Evolutionary conservation across 2,797 vertebrate genomes (phyloP).

Genomic region (Sebastes matsubarae): DNA sequence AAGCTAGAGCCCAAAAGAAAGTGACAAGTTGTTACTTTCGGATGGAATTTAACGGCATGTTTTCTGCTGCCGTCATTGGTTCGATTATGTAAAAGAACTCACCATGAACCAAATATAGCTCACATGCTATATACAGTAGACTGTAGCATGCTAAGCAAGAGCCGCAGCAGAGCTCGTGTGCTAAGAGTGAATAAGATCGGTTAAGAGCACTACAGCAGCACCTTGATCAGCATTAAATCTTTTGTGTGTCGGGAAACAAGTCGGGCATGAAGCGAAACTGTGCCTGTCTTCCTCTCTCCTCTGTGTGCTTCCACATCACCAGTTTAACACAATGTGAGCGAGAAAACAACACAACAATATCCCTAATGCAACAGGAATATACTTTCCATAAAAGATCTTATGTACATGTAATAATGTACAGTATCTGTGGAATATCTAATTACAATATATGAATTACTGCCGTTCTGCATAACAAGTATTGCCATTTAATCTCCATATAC

Average conservation of each 20-base stretch:
- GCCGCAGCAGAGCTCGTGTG: not conserved
- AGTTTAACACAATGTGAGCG: not conserved
- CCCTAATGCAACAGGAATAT: not conserved
- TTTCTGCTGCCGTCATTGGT: not conserved
- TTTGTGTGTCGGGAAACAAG: slow-evolving; percentile 1
- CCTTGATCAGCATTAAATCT: not conserved
- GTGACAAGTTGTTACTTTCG: not conserved
- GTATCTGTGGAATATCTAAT: not conserved
- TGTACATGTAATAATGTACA: not conserved
- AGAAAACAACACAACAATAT: not conserved
- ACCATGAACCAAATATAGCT: not conserved
- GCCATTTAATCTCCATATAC: not conserved
- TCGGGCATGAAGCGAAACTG: not conserved
- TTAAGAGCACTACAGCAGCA: not conserved
- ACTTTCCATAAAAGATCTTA: not conserved
- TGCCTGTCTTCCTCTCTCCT: not conserved
- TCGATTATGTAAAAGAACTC: not conserved
- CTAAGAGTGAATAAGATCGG: not conserved
- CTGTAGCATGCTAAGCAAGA: not conserved
- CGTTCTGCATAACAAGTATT: not conserved
- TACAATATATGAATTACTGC: not conserved
- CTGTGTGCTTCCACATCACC: not conserved
- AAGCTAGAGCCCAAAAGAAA: not conserved
- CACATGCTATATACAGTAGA: not conserved
- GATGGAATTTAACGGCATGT: too few relatives aligned